phyloP scores from a whole-genome alignment of 2,888 invertebrate species.

The Priapulus caudatus region DNA sequence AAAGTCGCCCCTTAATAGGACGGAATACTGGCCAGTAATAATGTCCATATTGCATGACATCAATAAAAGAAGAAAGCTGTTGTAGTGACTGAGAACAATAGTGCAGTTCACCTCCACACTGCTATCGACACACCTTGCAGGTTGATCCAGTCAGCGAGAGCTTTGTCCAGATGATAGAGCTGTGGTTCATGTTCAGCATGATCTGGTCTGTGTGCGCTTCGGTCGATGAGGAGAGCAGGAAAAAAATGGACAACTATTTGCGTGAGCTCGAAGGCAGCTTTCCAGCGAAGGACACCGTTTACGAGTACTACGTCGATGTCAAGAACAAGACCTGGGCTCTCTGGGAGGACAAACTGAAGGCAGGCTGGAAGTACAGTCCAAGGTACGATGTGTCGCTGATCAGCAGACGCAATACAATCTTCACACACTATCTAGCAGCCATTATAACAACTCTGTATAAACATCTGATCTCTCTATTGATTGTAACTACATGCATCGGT shows the following conservation, averaged over 20 bases:
- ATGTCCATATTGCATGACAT: too few species aligned
- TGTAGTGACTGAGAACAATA: too few species aligned
- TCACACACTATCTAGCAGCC: too few species aligned
- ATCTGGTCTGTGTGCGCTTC: conserved; percentile 40
- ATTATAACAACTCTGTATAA: too few species aligned
- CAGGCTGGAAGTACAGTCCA: conserved; percentile 58
- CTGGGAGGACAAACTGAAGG: conserved; percentile 66
- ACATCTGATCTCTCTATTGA: too few species aligned
- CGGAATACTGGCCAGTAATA: too few species aligned
- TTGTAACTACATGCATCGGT: not conserved
- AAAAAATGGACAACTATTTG: conserved; percentile 39
- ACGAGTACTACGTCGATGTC: conserved; percentile 76
- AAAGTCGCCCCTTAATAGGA: too few species aligned
- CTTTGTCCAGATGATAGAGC: conserved; percentile 35
- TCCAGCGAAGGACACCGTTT: conserved; percentile 73
- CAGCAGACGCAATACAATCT: not conserved
- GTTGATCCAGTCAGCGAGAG: conserved; percentile 36
- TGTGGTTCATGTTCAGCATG: conserved; percentile 40
- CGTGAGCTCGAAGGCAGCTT: conserved; percentile 60
- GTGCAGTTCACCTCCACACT: too few species aligned
- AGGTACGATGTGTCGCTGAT: conserved; percentile 42
- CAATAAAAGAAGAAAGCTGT: too few species aligned
- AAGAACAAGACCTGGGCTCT: conserved; percentile 53
- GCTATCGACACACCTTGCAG: too few species aligned
- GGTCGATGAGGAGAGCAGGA: conserved; percentile 40